Base-by-base conservation (phyloP, 2,888 invertebrate genomes). In the Lampropteryx suffumata region DNA sequence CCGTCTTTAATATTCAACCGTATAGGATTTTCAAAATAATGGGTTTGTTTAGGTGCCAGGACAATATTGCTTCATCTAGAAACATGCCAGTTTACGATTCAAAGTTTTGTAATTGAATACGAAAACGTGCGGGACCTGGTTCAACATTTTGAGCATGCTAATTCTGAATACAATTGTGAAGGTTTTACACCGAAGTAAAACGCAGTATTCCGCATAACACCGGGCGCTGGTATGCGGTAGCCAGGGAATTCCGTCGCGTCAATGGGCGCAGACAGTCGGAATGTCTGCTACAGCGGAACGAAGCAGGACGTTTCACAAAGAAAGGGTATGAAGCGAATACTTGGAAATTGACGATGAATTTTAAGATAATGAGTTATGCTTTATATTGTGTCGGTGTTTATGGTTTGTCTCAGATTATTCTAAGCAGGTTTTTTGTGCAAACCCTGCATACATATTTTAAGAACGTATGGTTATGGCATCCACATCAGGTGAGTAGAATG, bases 231-330 rank as follows among this genome's bases (percentile, higher is more conserved):
- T 61, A 72, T 72, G 61, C 65, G 21, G 50, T 30, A 44, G 42
- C 47, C 46, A 51, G 59, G 60, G 69, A 69, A 71, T 68, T 58
- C 63, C 51, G 40, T 59, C 59, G 59, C 65, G 59, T 69, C 72
- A 63, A 67, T 69, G 69, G 67, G 69, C 61, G 64, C 66, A 64
- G 64, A 65, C 60, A 62, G 62, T 50, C 45, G 73, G 69, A 73
- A 73, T 73, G 69, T 57, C 65, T 63, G 53, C 39, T 28, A 27
- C 45, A 46, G 36, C 44, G 36, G 43, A 47, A 35, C 39, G 45
- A 50, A 57, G 24, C 41, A 29, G 14, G 40, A 36, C 29, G 42
- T 39, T 48, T 40, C 35, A 47, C 39, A 26, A 37, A 36, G 47
- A 45, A 42, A n/a, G 26, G 24, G 10, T 27, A 12, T 30, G 26